A percentile compares a stretch with the other conserved stretches of the same genome.
phyloP scores from a whole-genome alignment of 2,888 invertebrate genomes.

The Lepidochrysops patricia region DNA sequence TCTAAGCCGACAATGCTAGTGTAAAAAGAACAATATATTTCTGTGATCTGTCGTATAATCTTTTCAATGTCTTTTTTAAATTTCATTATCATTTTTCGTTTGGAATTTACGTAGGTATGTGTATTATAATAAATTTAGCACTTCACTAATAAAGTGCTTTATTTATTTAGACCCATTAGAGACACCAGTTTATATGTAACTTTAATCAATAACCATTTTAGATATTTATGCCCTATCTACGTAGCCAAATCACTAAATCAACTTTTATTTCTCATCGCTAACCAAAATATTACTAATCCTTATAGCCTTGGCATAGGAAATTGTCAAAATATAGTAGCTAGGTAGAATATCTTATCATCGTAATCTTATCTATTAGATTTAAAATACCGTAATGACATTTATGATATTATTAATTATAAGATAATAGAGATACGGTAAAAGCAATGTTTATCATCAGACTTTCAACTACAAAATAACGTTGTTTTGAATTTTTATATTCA shows the following conservation, averaged over 20 bases:
- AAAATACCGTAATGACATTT: conserved; percentile 3
- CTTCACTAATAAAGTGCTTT: no score
- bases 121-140: no score
- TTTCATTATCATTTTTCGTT: neutral
- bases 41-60: no score
- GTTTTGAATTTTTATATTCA: no score
- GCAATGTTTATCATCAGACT: conserved; percentile 24
- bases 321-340: neutral
- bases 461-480: conserved; percentile 9
- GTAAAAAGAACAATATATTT: neutral
- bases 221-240: no score
- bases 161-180: no score
- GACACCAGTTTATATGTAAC: no score
- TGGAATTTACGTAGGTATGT: no score
- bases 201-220: no score
- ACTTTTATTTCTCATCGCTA: neutral
- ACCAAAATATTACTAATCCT: neutral
- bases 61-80: no score
- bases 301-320: neutral
- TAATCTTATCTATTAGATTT: conserved; percentile 5
- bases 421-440: conserved; percentile 27
- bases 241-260: no score
- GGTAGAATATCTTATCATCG: neutral
- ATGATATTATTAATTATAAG: conserved; percentile 21
- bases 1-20: neutral